A percentile compares a stretch with the other conserved stretches of the same genome.
Conservation (phyloP, 2,888 invertebrate genomes). For the Diaprepes abbreviatus region DNA sequence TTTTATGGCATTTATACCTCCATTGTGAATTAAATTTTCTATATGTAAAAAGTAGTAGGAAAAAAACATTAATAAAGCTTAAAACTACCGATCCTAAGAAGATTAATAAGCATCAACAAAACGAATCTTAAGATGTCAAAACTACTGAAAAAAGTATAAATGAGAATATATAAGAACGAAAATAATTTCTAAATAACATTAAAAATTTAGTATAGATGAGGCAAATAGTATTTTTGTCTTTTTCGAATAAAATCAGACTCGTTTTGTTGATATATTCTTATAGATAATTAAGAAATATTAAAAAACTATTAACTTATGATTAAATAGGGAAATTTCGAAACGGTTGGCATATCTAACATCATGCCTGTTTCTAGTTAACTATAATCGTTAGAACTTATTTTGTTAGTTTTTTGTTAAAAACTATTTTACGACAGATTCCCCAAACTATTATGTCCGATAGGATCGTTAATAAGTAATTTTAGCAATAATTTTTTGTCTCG, state of each 20-base stretch:
- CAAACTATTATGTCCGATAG: slow-evolving; percentile 10
- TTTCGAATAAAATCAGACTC: background rate
- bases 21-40: too few species aligned
- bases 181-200: too few species aligned
- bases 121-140: background rate
- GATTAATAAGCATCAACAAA: background rate
- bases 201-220: too few species aligned
- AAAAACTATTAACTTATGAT: background rate
- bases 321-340: background rate
- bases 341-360: slow-evolving; percentile 18
- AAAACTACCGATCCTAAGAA: background rate
- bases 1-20: too few species aligned
- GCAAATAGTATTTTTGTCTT: too few species aligned
- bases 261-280: slow-evolving; percentile 6
- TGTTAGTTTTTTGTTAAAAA: slow-evolving; percentile 7
- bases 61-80: too few species aligned
- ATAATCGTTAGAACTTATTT: slow-evolving; percentile 7
- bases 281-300: background rate
- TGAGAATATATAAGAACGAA: too few species aligned
- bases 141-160: too few species aligned
- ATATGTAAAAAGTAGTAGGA: too few species aligned
- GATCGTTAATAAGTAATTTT: slow-evolving; percentile 26
- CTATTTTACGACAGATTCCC: background rate
- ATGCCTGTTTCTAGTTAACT: slow-evolving; percentile 7
- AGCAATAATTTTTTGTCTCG: slow-evolving; percentile 27